Evolutionary conservation across 2,113 vertebrate species (phyloP), one percentile per base, ranked within the genome.

Genomic region (Lepisosteus oculatus): DNA sequence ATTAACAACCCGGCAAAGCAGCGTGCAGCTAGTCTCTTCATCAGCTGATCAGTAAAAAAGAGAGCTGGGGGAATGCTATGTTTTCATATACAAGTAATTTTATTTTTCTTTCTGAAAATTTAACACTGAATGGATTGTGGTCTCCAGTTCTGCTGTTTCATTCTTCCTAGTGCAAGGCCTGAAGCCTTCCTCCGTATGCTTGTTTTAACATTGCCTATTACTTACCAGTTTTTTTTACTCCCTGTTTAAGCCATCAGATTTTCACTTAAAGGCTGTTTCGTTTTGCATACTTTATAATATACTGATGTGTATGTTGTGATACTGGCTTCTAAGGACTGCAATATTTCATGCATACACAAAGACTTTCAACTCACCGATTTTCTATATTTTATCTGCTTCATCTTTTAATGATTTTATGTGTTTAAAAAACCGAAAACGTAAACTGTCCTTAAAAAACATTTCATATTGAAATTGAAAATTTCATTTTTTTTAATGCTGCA

Each of bases 1-100:
- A 99, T 99, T 97, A 99, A 95, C 96, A 98, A 94, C 84, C 95
- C 96, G 94, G 97, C 95, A 97, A 98, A 97, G 95, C 96, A 95
- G 94, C 94, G 95, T 93, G 96, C 95, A 93, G 95, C 96, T 92
- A 98, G 95, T 95, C 95, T 99, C 96, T 99, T 99, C 96, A 99
- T 99, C 97, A 98, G 97, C 95, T 98, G 97, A 99, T 98, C 97
- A 96, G 93, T 95, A 93, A 91, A 88, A 90, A 88, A 94, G 94
- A 92, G 94, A 96, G 93, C 93, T 94, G 91, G 95, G 94, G 94
- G 96, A 97, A 94, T 90, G 93, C 95, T 95, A 94, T 95, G 96
- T 98, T 97, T 98, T 98, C 95, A 97, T 95, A 95, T 90, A 97
- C 94, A 95, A 96, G 95, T 96, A 93, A 95, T 93, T 94, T 96